Base-by-base conservation (phyloP, 2,113 vertebrate species). In the Hepsetus odoe region DNA sequence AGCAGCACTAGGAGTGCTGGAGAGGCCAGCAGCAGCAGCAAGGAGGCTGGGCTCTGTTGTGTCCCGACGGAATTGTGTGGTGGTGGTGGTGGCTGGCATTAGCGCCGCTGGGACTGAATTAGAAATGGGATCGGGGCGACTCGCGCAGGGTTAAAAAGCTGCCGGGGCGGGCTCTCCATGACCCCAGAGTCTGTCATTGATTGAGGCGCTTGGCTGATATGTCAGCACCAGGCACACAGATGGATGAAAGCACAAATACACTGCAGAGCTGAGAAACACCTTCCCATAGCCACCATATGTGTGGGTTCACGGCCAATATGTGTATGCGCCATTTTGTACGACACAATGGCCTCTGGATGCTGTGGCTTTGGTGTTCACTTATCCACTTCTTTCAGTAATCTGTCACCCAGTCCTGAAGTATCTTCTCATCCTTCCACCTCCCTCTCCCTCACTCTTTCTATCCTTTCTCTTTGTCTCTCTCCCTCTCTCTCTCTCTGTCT, bases 61-160 rank as follows among this genome's bases (percentile, higher is more conserved):
- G 66, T 86, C 89, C 87, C 83, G 85, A 90, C 85, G 88, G 91
- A 88, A 91, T 90, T 90, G 88, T 85, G 84, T 85, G 87, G 85
- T 87, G 87, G 87, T 87, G 88, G 84, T 88, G 80, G 87, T 76
- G 86, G 84, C 86, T 90, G 84, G 87, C 87, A 90, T 89, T 86
- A 89, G 88, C 73, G 65, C 73, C 82, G 86, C 87, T 88, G 90
- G 90, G 88, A 90, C 85, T 86, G 88, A 90, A 89, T 92, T 90
- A 88, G 89, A 90, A 89, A 90, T 84, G 83, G 86, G 88, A 90
- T 92, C 86, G 85, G 51, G 51, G 84, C 87, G 84, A 85, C 87
- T 89, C 26, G 78, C 28, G 80, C 76, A 59, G 90, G 88, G 91
- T 91, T 91, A 91, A 91, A 84, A 86, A 88, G 88, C 83, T 55